Base-by-base conservation (phyloP, 2,113 vertebrate genomes). In the Tupaia tana region DNA sequence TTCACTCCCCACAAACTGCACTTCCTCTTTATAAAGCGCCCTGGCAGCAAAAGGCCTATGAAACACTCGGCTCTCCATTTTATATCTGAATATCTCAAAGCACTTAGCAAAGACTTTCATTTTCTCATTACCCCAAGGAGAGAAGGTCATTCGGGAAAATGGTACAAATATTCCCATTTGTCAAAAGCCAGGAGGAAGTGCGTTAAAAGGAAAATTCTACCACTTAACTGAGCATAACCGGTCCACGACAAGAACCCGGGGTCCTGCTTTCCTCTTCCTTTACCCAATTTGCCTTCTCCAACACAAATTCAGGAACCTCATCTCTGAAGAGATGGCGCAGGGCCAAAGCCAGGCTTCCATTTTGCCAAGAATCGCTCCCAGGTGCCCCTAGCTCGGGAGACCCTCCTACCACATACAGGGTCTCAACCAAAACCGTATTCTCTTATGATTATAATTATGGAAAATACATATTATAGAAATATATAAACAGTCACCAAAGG, bases 61-160 rank as follows among this genome's bases (percentile, higher is more conserved):
- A 95, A 89, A 93, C 75, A 71, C 93, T 95, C 69, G 0, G 91
- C 93, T 96, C 94, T 95, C 93, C 79, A 3, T 73, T 87, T 95
- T 96, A 83, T 89, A 93, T 97, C 95, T 96, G 92, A 95, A 95
- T 97, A 95, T 98, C 97, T 91, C 97, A 89, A 52, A 97, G 97
- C 97, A 97, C 97, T 98, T 97, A 98, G 97, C 94, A 84, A 59
- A 86, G 96, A 96, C 95, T 95, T 97, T 97, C 97, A 96, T 96
- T 97, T 97, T 96, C 97, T 86, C 97, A 97, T 96, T 96, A 96
- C 95, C 94, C 97, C 96, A 91, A 96, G 97, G 96, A 96, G 92
- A 97, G 74, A 86, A 97, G 97, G 96, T 97, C 97, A 97, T 96
- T 96, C 87, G 67, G 97, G 97, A 97, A 96, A 96, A 96, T 91